These are phyloP conservation scores for Calidris pygmaea DNA, from an alignment of 2,113 vertebrate species.

Conservation along the genomic window DNA sequence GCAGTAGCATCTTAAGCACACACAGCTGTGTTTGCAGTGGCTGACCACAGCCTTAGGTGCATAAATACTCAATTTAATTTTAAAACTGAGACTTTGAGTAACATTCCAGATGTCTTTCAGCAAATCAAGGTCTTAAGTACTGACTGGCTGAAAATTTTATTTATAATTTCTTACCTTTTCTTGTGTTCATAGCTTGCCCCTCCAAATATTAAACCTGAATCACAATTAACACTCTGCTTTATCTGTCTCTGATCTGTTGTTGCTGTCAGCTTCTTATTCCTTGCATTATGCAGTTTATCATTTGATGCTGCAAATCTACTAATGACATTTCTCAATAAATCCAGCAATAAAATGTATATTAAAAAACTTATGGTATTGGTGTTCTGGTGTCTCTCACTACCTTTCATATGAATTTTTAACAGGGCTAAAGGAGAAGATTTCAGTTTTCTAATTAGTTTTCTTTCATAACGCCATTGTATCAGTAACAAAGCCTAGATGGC, in stretches of 20 bases:
- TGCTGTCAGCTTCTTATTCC: background rate
- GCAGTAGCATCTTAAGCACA: background rate
- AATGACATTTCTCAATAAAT: background rate
- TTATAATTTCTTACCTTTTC: background rate
- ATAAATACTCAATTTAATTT: background rate
- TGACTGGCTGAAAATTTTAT: background rate
- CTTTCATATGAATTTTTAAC: background rate
- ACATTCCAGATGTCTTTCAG: background rate
- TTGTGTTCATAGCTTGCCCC: background rate
- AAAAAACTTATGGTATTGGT: background rate
- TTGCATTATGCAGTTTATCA: background rate
- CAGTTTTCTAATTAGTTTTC: background rate
- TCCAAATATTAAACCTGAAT: background rate
- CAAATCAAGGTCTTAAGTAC: background rate
- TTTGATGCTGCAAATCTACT: background rate
- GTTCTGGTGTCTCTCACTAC: background rate
- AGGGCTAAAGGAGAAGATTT: background rate
- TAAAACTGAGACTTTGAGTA: background rate
- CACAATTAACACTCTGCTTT: background rate
- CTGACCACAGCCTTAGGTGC: background rate
- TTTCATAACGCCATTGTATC: background rate
- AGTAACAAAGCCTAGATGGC: background rate
- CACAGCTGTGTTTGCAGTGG: background rate
- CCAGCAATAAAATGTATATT: background rate
- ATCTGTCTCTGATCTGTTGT: background rate